Evolutionary conservation across 2,888 invertebrate genomes (phyloP).

Genomic region (Oscheius sp.): DNA sequence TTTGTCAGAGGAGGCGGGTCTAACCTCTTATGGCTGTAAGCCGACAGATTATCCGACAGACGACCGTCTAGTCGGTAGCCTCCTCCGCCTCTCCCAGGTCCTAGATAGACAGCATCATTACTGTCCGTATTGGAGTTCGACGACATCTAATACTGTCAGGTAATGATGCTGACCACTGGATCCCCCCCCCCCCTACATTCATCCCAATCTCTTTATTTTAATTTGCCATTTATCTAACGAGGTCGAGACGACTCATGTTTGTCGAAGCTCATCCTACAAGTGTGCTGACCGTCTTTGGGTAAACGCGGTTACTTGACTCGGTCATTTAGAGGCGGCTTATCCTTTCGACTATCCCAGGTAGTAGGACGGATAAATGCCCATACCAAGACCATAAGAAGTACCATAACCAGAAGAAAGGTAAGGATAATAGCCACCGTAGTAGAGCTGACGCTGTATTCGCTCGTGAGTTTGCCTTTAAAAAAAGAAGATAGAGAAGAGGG

Average conservation of each 20-base stretch:
- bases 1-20: not conserved
- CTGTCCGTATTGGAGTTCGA: slow-evolving; percentile 29
- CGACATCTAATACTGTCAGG: slow-evolving; percentile 35
- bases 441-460: no score
- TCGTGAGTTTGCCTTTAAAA: not conserved
- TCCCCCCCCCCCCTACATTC: not conserved
- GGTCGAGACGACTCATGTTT: no score
- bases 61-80: not conserved
- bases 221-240: no score
- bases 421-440: not conserved
- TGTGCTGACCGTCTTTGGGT: slow-evolving; percentile 13
- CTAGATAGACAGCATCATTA: slow-evolving; percentile 21
- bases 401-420: no score
- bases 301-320: slow-evolving; percentile 4
- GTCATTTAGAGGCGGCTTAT: not conserved
- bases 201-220: not conserved
- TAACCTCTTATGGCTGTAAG: not conserved
- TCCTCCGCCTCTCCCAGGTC: not conserved
- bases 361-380: no score
- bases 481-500: not conserved
- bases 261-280: not conserved
- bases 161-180: slow-evolving; percentile 28
- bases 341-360: not conserved
- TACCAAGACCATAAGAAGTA: no score
- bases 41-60: slow-evolving; percentile 16